phyloP scores from a whole-genome alignment of 2,113 vertebrate species.

The Pungitius pungitius region DNA sequence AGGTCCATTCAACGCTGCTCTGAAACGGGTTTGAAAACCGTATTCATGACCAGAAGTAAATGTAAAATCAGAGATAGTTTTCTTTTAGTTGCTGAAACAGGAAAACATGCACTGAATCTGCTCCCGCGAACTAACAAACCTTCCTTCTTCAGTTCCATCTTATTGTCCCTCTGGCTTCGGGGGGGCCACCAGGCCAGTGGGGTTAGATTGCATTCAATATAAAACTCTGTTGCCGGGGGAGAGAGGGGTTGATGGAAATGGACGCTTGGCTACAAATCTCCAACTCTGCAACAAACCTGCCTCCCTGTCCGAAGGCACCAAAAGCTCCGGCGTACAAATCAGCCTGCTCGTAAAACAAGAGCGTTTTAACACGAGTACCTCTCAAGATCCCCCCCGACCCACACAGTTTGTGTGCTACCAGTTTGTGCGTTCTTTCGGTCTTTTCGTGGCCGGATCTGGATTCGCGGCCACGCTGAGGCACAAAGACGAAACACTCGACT shows the following conservation, averaged over 20 bases:
- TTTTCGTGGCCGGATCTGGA: neutral
- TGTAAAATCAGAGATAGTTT: neutral
- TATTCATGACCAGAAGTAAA: too few species aligned
- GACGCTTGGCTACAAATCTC: conserved; percentile 57
- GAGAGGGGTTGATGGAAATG: conserved; percentile 1
- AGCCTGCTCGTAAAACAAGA: conserved; percentile 48
- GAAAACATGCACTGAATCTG: neutral
- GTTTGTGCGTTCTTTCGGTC: conserved; percentile 14
- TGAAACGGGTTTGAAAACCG: too few species aligned
- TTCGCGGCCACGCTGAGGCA: neutral
- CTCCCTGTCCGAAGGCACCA: conserved; percentile 35
- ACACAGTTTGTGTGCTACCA: conserved; percentile 4
- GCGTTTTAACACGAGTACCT: conserved; percentile 34
- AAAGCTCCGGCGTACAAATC: conserved; percentile 51
- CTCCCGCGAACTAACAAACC: neutral
- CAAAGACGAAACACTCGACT: neutral
- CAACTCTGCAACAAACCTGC: conserved; percentile 54
- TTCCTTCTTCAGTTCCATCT: conserved; percentile 19
- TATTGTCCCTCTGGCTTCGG: conserved; percentile 30
- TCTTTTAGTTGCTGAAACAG: neutral
- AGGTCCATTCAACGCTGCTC: too few species aligned
- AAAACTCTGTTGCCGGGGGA: conserved; percentile 48
- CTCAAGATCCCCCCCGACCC: conserved; percentile 21
- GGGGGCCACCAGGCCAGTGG: conserved; percentile 12
- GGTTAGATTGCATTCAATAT: conserved; percentile 41